Conservation (phyloP, 2,888 invertebrate species). For the Pyralis farinalis region DNA sequence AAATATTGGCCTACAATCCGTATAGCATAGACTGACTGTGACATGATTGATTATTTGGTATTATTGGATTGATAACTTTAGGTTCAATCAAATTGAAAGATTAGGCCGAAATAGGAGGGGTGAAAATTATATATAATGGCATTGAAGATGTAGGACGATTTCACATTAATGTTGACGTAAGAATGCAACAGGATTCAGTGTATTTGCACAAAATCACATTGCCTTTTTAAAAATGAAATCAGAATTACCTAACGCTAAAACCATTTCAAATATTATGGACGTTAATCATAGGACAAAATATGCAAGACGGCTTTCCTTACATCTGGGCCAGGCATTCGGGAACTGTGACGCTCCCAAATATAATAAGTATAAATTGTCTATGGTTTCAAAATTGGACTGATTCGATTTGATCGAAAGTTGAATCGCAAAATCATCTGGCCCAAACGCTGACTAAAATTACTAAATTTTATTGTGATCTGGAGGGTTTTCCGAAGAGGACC, state of each 20-base stretch:
- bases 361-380: not conserved
- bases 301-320: conserved; percentile 66
- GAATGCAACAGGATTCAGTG: conserved; percentile 34
- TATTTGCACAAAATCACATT: conserved; percentile 39
- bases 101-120: conserved; percentile 31
- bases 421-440: conserved; percentile 35
- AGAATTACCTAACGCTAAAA: conserved; percentile 72
- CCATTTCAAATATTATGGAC: conserved; percentile 76
- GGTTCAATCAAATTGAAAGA: no score
- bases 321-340: conserved; percentile 40
- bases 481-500: conserved; percentile 71
- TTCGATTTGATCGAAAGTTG: conserved; percentile 6
- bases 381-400: not conserved
- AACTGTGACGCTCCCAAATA: conserved; percentile 2
- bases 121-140: conserved; percentile 39
- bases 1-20: conserved; percentile 28
- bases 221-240: conserved; percentile 42
- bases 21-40: no score
- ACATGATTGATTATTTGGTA: no score
- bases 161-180: conserved; percentile 29
- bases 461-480: conserved; percentile 70
- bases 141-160: conserved; percentile 33
- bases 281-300: conserved; percentile 74
- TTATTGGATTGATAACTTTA: no score
- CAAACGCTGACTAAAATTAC: conserved; percentile 60